Conservation (phyloP, 1,140 invertebrate genomes). For the Potamilus streckersoni region DNA sequence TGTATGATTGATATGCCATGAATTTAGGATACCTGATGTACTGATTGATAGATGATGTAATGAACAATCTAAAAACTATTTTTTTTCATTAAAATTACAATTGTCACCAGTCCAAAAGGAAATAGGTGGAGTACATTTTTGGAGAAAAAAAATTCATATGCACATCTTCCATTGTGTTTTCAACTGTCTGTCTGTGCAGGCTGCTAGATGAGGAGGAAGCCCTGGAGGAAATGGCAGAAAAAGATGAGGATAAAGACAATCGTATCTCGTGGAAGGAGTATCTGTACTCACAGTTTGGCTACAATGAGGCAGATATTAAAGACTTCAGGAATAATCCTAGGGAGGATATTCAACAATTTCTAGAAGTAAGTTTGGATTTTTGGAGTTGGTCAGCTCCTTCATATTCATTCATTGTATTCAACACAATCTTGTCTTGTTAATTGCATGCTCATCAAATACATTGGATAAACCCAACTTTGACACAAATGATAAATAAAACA, state of each 20-base stretch:
- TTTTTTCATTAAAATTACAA: no score
- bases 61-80: no score
- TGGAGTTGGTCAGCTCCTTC: not conserved
- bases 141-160: no score
- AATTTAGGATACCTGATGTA: no score
- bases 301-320: constrained; percentile 71
- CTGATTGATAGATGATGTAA: no score
- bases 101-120: no score
- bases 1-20: no score
- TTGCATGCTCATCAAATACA: no score
- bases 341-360: constrained; percentile 32
- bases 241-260: constrained; percentile 79
- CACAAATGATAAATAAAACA: no score
- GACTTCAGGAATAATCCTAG: constrained; percentile 49
- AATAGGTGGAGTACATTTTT: no score
- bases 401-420: not conserved
- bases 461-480: no score
- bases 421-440: not conserved
- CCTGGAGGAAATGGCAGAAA: constrained; percentile 49
- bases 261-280: constrained; percentile 91
- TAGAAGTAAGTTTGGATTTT: not conserved
- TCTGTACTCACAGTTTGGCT: constrained; percentile 82
- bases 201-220: constrained; percentile 61
- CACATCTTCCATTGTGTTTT: no score
- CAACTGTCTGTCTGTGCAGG: constrained; percentile 33